Evolutionary conservation across 2,888 invertebrate genomes (phyloP).

Genomic region (Cecidostiba fungosa): DNA sequence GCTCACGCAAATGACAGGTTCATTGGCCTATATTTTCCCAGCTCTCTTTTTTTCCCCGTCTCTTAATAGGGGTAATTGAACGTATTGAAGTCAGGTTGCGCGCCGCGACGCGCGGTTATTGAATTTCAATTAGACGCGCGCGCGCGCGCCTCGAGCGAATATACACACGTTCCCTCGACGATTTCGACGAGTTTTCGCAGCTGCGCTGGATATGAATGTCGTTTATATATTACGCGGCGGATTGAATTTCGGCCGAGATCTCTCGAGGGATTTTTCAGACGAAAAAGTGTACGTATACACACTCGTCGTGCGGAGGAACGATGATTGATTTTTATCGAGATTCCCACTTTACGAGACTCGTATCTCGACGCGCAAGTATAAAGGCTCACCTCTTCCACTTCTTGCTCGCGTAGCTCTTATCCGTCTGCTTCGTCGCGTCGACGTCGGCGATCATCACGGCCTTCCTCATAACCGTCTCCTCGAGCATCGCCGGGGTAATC

Average conservation of each 20-base stretch:
- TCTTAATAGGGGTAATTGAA: constrained; percentile 51
- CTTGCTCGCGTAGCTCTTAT: background rate
- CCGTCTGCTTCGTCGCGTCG: background rate
- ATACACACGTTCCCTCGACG: background rate
- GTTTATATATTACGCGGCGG: background rate
- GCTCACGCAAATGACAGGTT: constrained; percentile 55
- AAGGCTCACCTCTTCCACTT: constrained; percentile 54
- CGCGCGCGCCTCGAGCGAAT: background rate
- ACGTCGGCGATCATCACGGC: background rate
- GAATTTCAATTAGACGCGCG: background rate
- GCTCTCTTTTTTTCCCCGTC: background rate
- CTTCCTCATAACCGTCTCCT: background rate
- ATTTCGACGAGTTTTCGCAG: background rate
- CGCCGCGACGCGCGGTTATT: background rate
- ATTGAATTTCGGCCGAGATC: constrained; percentile 1
- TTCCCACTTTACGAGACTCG: no score
- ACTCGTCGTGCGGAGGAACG: background rate
- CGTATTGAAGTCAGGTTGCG: constrained; percentile 38
- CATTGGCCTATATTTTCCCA: constrained; percentile 58
- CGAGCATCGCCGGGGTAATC: background rate
- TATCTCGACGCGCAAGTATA: no score
- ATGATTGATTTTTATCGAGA: background rate
- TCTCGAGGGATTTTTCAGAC: no score
- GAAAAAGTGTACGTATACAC: no score
- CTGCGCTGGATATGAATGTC: no score